Base-by-base conservation (phyloP, 2,888 invertebrate genomes). In the Dolichomitus sp. region DNA sequence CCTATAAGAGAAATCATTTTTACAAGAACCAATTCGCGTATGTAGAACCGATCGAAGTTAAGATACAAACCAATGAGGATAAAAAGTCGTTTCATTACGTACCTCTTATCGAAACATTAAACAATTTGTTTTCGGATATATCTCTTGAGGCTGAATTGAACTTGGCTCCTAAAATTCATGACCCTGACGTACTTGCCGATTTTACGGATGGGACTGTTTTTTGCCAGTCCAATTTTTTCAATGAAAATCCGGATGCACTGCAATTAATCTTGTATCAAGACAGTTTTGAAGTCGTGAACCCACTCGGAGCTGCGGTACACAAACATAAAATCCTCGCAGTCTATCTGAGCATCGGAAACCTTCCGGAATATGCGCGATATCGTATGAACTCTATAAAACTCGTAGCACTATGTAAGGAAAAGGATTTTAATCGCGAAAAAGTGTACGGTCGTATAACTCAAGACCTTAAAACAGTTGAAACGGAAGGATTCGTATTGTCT, bases 161-260 rank as follows among this genome's bases (percentile, higher is more conserved):
- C 27, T 45, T 14, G 17, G 30, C 30, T 57, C 11, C 37, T 42
- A 12, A 48, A 23, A 66, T 37, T 78, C 40, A 65, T 68, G n/a
- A 75, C 79, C 5, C 68, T 37, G 65, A 84, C 33, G 27, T 88
- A 27, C 78, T 88, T 37, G 76, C 68, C 59, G 90, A 90, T 79
- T 87, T 86, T 40, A 79, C 82, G 6, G 88, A 90, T 83, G 88
- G 89, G 1, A 61, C 17, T 9, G 85, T 86, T 23, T 88, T 78
- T 72, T 73, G 74, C 52, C 63, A 83, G 11, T 87, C 84, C 76
- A 4, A 0, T 23, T 89, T 87, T 80, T 87, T 90, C 33, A 74
- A 86, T 61, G 48, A 85, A 19, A 86, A 87, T 79, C 83, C 84
- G 11, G 77, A 84, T 30, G 84, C 79, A 2, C 12, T 90, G 0